These are phyloP conservation scores for Ibidorhyncha struthersii DNA, from an alignment of 2,113 vertebrate species.

Conservation along the genomic window DNA sequence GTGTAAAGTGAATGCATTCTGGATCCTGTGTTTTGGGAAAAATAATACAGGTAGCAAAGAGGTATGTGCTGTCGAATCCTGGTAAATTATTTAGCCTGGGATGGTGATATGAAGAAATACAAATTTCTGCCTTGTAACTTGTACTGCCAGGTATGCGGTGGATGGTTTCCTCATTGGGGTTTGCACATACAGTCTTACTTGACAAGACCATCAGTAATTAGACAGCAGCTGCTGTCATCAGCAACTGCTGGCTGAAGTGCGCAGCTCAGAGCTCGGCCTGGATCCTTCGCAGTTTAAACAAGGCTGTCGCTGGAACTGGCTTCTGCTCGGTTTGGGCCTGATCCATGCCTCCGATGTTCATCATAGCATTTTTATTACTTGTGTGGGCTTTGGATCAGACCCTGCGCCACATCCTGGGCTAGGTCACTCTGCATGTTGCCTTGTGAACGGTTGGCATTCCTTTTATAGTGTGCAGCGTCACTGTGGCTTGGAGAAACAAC, in stretches of 20 bases:
- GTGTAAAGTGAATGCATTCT: background rate
- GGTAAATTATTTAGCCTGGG: background rate
- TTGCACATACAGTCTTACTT: background rate
- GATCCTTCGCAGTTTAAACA: background rate
- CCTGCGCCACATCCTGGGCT: background rate
- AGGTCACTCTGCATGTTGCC: background rate
- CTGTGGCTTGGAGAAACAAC: background rate
- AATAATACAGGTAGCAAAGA: background rate
- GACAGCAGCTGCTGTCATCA: background rate
- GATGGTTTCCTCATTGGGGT: background rate
- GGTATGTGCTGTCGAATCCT: rapidly evolving
- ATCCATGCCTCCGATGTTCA: rapidly evolving
- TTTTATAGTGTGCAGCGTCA: background rate
- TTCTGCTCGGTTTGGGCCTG: background rate
- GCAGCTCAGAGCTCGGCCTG: background rate
- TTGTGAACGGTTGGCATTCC: background rate
- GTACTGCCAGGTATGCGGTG: background rate
- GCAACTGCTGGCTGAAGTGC: background rate
- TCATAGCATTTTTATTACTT: rapidly evolving
- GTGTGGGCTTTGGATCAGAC: background rate
- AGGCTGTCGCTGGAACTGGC: background rate
- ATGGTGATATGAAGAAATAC: background rate
- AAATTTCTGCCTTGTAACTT: background rate
- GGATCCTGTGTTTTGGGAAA: background rate
- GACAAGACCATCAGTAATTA: background rate